Conservation (phyloP, 2,888 invertebrate species). For the Amblyjoppa proteus region DNA sequence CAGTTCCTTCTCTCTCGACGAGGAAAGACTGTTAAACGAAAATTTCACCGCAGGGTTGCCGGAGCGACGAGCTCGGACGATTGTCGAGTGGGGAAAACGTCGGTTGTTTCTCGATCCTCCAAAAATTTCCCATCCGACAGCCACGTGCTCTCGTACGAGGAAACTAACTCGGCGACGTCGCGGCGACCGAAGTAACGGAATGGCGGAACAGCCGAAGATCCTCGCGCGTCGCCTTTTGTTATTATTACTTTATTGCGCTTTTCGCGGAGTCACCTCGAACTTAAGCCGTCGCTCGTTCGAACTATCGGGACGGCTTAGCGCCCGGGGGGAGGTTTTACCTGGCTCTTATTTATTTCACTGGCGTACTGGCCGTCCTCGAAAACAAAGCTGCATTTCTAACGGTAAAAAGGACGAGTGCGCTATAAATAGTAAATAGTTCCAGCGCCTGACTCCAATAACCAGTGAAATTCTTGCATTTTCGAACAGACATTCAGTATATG, state of each 20-base stretch:
- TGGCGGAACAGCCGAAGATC: background rate
- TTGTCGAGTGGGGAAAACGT: background rate
- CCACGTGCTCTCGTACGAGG: slow-evolving; percentile 28
- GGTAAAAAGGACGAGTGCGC: background rate
- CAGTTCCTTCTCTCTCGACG: background rate
- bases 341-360: background rate
- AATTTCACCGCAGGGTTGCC: slow-evolving; percentile 31
- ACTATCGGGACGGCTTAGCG: background rate
- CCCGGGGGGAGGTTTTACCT: background rate
- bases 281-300: background rate
- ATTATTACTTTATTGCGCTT: slow-evolving; percentile 15
- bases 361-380: background rate
- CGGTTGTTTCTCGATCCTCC: background rate
- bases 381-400: slow-evolving; percentile 23
- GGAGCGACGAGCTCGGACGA: background rate
- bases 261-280: background rate
- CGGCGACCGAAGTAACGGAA: slow-evolving; percentile 6
- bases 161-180: slow-evolving; percentile 16
- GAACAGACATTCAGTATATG: background rate
- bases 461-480: background rate
- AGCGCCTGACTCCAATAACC: background rate
- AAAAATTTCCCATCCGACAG: background rate
- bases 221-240: slow-evolving; percentile 9
- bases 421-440: slow-evolving; percentile 9
- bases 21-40: background rate